These are phyloP conservation scores for Cuniculus paca DNA, from an alignment of 2,797 vertebrate genomes.

Conservation along the genomic window DNA sequence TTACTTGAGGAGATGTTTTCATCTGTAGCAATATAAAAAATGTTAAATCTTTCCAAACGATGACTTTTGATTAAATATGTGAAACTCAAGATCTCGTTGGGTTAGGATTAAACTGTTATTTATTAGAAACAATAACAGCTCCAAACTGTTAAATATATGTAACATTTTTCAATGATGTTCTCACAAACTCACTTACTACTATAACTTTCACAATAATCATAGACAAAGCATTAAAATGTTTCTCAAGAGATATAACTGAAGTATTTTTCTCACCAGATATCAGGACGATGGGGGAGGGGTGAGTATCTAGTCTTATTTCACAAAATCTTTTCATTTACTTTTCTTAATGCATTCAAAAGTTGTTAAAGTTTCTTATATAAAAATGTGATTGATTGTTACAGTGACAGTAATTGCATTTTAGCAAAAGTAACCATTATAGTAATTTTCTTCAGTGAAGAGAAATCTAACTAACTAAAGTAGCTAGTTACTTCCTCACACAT, in stretches of 20 bases:
- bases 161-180: slow-evolving; percentile 65
- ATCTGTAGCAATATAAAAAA: not conserved
- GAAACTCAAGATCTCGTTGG: slow-evolving; percentile 51
- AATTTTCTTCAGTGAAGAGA: slow-evolving; percentile 90
- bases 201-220: slow-evolving; percentile 71
- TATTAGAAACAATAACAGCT: slow-evolving; percentile 65
- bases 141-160: slow-evolving; percentile 30
- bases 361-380: slow-evolving; percentile 88
- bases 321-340: slow-evolving; percentile 85
- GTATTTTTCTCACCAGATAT: slow-evolving; percentile 75
- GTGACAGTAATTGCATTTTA: slow-evolving; percentile 93
- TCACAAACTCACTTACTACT: slow-evolving; percentile 71
- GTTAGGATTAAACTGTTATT: slow-evolving; percentile 53
- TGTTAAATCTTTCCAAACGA: slow-evolving; percentile 56
- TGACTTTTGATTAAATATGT: slow-evolving; percentile 11
- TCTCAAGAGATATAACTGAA: slow-evolving; percentile 71
- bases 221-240: slow-evolving; percentile 65
- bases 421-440: slow-evolving; percentile 92
- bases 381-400: slow-evolving; percentile 91
- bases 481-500: slow-evolving; percentile 90
- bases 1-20: slow-evolving; percentile 24
- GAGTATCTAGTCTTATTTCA: slow-evolving; percentile 81
- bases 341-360: slow-evolving; percentile 88
- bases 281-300: not conserved
- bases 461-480: slow-evolving; percentile 90